phyloP scores from a whole-genome alignment of 2,113 vertebrate species.

The Nasalis larvatus region DNA sequence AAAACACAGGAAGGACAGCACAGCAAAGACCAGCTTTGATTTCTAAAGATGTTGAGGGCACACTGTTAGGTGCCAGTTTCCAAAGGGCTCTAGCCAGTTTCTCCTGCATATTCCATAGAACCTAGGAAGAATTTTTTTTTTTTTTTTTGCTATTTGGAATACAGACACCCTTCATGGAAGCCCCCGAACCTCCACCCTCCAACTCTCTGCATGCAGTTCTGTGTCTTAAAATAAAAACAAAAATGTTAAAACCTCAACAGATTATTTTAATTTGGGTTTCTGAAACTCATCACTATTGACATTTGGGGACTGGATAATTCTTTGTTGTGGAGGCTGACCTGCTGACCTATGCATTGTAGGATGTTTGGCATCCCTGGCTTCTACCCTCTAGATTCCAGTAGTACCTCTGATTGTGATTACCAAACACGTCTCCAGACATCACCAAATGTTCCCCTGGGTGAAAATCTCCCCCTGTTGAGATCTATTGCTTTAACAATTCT shows the following conservation, averaged over 20 bases:
- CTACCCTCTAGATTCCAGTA: conserved; percentile 46
- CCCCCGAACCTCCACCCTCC: neutral
- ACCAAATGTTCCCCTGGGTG: neutral
- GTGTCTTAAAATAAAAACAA: conserved; percentile 9
- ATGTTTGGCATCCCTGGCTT: neutral
- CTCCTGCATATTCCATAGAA: neutral
- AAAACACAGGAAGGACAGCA: neutral
- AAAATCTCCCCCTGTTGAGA: conserved; percentile 7
- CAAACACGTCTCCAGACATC: conserved; percentile 50
- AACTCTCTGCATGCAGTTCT: neutral
- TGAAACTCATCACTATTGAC: conserved; percentile 39
- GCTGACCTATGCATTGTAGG: neutral
- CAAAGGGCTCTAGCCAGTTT: fast-evolving
- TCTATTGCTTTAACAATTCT: neutral
- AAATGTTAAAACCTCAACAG: conserved; percentile 34
- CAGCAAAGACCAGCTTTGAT: neutral
- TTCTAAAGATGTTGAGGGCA: neutral
- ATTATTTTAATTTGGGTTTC: conserved; percentile 68
- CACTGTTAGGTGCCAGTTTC: neutral
- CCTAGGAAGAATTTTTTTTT: neutral
- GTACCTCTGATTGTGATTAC: conserved; percentile 43
- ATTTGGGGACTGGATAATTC: neutral
- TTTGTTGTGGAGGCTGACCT: neutral
- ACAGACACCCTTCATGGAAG: neutral
- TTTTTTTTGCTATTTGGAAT: neutral